These are phyloP conservation scores for Microctenopoma stevenorrisi DNA, from an alignment of 2,797 vertebrate genomes.

Conservation along the genomic window DNA sequence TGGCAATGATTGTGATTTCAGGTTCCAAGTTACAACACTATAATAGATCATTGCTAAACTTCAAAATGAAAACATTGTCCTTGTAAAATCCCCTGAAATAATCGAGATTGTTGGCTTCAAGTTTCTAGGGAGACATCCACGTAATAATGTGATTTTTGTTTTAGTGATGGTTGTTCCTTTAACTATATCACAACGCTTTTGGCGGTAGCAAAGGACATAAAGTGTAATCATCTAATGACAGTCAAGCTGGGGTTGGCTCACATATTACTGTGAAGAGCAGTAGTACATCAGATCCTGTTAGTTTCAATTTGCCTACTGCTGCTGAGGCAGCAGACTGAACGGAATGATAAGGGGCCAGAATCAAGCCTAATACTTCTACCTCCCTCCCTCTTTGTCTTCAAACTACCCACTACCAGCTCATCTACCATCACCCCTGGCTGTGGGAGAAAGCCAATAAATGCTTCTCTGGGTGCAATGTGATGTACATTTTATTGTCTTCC, in stretches of 20 bases:
- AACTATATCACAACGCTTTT: constrained; percentile 57
- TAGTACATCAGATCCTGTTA: constrained; percentile 76
- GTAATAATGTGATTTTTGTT: constrained; percentile 63
- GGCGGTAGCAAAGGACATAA: constrained; percentile 67
- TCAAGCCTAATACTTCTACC: constrained; percentile 73
- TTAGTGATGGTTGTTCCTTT: constrained; percentile 34
- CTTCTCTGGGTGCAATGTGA: constrained; percentile 49
- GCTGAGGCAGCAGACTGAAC: constrained; percentile 80
- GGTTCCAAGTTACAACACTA: constrained; percentile 3
- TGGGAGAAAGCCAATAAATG: constrained; percentile 57
- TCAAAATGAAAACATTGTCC: constrained; percentile 20
- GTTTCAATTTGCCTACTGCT: constrained; percentile 80
- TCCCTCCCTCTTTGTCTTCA: constrained; percentile 45
- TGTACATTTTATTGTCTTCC: constrained; percentile 58
- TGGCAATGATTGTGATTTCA: constrained; percentile 6
- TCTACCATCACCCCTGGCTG: constrained; percentile 57
- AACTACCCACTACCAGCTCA: constrained; percentile 62
- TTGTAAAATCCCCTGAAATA: constrained; percentile 10
- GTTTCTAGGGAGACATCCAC: constrained; percentile 21
- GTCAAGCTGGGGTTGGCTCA: constrained; percentile 62
- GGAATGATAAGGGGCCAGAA: constrained; percentile 74
- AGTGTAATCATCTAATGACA: constrained; percentile 80
- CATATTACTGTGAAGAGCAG: constrained; percentile 69
- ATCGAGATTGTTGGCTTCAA: constrained; percentile 33
- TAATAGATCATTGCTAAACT: constrained; percentile 15